Base-by-base conservation (phyloP, 2,113 vertebrate genomes). In the Semicossyphus pulcher region DNA sequence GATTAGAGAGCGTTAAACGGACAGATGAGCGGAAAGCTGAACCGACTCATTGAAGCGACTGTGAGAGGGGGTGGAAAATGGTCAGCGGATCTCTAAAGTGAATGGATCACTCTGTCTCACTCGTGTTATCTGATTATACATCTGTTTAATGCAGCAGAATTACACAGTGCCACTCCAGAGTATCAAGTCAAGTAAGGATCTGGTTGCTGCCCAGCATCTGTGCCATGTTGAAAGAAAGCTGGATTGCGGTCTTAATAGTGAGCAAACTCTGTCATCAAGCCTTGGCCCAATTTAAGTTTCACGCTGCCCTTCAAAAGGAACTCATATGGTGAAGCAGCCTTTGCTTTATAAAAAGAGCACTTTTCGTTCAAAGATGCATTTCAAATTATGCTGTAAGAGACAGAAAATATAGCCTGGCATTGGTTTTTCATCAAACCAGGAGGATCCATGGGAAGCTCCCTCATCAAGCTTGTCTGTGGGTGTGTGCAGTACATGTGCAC, bases 1-100 rank as follows among this genome's bases (percentile, higher is more conserved):
- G 91, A 92, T 92, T 90, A 91, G 49, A 58, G 65, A 65, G 80
- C 14, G 36, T 68, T 80, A 71, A 78, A 87, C 53, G 26, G 63
- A 58, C 37, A 39, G 78, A 89, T 83, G 79, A 81, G 79, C 11
- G 42, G 54, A 88, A 56, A 73, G 81, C 82, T 81, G 80, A 68
- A 54, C 5, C 2, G 26, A 64, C 14, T 58, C 47, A 31, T 9
- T 62, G 48, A 81, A 48, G 62, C 20, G 7, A 36, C 48, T 21
- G 47, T 53, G 25, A 78, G 34, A 59, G 68, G 48, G 74, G 64
- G 57, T 28, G 28, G 41, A 10, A 45, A 68, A 48, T 28, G 32
- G 48, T 42, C 61, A 41, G 79, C 52, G 16, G 68, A 81, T 82
- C 70, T 81, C 70, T 56, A 31, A 81, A 85, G 82, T 75, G 78